Evolutionary conservation across 2,797 vertebrate genomes (phyloP), one percentile per base, ranked within the genome.

Genomic region (Agapornis canus): DNA sequence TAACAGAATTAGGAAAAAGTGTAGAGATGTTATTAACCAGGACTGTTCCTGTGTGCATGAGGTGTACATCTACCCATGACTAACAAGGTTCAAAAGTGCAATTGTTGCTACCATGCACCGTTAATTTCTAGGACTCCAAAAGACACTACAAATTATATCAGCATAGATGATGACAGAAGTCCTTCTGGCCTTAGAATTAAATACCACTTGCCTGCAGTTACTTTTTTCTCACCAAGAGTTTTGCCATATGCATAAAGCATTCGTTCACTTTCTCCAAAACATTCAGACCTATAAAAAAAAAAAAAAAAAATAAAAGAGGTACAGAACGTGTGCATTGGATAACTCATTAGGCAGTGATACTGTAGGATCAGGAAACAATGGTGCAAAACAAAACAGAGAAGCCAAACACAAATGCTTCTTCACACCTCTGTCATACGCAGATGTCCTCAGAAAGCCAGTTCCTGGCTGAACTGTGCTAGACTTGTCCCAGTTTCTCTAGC

Each of bases 101-200:
- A 81, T 13, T 40, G 17, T n/a, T 29, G 9, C 6, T 43, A 11
- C 21, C 0, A 2, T 12, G 21, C 37, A 35, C 16, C 3, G 1
- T 13, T 54, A 3, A 47, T 32, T 32, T 17, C 79, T 37, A 60
- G 39, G 37, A 35, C 37, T 59, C 23, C 39, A n/a, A 17, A 40
- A 65, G 11, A 60, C 39, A 8, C 19, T 9, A 29, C 31, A 71
- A 84, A 64, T 26, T 29, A 5, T 11, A 61, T 57, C 47, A 23
- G 4, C 73, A 14, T 4, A 70, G 25, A 59, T 23, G 6, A 61
- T 16, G 42, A 78, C 25, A 86, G 20, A 65, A 39, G 6, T 89
- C 47, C n/a, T 13, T 61, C 25, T 6, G 4, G 20, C 48, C 49
- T 69, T 66, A 21, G n/a, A 85, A 63, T n/a, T 32, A 54, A 54